These are phyloP conservation scores for Nothobranchius kuhntae DNA, from an alignment of 2,113 vertebrate species.

Conservation along the genomic window DNA sequence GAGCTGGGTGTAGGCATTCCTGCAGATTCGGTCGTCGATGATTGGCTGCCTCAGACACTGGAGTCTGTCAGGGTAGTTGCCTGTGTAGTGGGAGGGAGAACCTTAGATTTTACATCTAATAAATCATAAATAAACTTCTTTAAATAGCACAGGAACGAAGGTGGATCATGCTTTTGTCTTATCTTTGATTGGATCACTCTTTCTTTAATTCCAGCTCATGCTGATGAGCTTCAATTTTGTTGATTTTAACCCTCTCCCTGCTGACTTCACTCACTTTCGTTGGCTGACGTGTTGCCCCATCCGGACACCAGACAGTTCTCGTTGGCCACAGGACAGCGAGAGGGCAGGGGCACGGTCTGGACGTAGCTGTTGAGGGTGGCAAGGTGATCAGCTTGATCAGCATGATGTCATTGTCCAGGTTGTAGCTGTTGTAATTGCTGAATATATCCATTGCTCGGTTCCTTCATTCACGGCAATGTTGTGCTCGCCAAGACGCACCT, in stretches of 20 bases:
- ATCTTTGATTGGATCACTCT: neutral
- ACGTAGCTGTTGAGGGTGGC: conserved; percentile 73
- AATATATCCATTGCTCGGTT: conserved; percentile 68
- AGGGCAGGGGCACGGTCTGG: conserved; percentile 73
- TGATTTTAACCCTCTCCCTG: neutral
- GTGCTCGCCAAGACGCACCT: conserved; percentile 78
- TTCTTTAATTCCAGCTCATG: no score
- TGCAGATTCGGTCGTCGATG: conserved; percentile 71
- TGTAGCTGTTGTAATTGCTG: conserved; percentile 56
- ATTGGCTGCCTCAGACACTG: conserved; percentile 85
- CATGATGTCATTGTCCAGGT: conserved; percentile 85
- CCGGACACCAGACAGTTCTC: conserved; percentile 83
- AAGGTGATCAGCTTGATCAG: conserved; percentile 76
- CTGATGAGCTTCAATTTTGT: no score
- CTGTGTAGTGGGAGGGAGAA: conserved; percentile 49
- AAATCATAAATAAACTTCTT: neutral
- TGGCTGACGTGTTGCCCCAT: conserved; percentile 83
- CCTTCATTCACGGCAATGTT: conserved; percentile 68
- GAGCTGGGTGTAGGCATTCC: conserved; percentile 75
- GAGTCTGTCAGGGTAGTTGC: conserved; percentile 71
- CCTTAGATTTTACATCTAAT: conserved; percentile 10
- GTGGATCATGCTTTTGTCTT: neutral
- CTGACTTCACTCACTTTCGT: conserved; percentile 55
- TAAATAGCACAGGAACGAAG: no score
- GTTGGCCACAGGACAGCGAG: conserved; percentile 63